Evolutionary conservation across 2,113 vertebrate genomes (phyloP).

Genomic region (Nothoprocta perdicaria): DNA sequence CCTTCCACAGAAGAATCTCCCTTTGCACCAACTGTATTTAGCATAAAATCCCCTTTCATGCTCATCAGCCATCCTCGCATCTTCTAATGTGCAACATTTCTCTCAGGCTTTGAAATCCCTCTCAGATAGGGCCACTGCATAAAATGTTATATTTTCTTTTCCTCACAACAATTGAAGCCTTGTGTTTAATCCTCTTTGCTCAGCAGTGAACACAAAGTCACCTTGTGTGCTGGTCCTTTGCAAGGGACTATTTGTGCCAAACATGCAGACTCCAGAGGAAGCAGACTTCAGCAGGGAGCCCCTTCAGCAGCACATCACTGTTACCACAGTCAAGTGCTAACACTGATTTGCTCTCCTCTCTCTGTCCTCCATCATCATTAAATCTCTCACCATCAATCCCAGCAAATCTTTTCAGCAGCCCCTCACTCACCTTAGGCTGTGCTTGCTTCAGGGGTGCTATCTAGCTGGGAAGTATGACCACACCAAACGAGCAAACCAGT

Average conservation of each 20-base stretch:
- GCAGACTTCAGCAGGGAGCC: constrained; percentile 53
- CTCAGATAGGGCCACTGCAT: not conserved
- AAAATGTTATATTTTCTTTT: not conserved
- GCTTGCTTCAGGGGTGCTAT: not conserved
- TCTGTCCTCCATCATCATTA: not conserved
- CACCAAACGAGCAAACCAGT: fast-evolving
- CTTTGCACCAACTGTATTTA: not conserved
- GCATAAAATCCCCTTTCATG: not conserved
- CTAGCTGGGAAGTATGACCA: not conserved
- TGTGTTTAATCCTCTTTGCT: constrained; percentile 49
- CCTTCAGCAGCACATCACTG: constrained; percentile 30
- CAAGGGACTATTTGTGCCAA: constrained; percentile 43
- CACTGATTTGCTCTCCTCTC: constrained; percentile 41
- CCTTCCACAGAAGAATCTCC: not conserved
- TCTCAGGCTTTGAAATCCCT: not conserved
- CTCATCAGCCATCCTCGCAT: fast-evolving
- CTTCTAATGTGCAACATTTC: not conserved
- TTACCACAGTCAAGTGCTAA: constrained; percentile 37
- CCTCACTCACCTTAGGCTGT: fast-evolving
- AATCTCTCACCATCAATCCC: not conserved
- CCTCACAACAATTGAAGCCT: constrained; percentile 41
- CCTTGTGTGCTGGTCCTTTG: constrained; percentile 53
- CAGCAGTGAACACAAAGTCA: constrained; percentile 58
- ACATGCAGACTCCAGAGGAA: constrained; percentile 29
- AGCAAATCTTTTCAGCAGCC: not conserved